Evolutionary conservation across 1,140 invertebrate genomes (phyloP).

Genomic region (Frieseomelitta varia): DNA sequence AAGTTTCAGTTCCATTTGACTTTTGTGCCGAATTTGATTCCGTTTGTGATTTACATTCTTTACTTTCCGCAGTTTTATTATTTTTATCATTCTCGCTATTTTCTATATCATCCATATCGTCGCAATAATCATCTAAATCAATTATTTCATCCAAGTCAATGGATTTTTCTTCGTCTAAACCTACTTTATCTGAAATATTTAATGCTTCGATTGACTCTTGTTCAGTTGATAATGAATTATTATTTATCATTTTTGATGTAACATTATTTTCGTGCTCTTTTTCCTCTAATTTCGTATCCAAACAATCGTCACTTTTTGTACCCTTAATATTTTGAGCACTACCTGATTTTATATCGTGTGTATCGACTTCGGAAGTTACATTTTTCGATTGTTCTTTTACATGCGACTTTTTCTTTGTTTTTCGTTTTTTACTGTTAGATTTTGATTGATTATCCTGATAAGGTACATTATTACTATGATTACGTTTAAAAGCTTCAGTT

Average conservation of each 20-base stretch:
- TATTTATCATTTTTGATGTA: neutral
- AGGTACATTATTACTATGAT: slow-evolving; percentile 31
- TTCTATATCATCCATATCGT: slow-evolving; percentile 78
- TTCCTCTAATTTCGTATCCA: slow-evolving; percentile 15
- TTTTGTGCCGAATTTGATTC: slow-evolving; percentile 28
- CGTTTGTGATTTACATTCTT: slow-evolving; percentile 8
- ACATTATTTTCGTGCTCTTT: neutral
- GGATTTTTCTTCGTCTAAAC: slow-evolving; percentile 51
- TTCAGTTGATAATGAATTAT: neutral
- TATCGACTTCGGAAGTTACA: neutral
- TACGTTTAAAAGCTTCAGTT: slow-evolving; percentile 19
- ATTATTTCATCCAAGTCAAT: slow-evolving; percentile 77
- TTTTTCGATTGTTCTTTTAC: slow-evolving; percentile 25
- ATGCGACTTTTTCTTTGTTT: slow-evolving; percentile 49
- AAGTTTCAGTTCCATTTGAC: slow-evolving; percentile 72
- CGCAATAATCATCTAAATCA: slow-evolving; percentile 80
- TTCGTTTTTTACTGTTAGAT: slow-evolving; percentile 43
- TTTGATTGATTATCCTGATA: slow-evolving; percentile 40
- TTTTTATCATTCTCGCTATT: slow-evolving; percentile 59
- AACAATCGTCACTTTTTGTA: neutral
- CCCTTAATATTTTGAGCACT: neutral
- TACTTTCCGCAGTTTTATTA: slow-evolving; percentile 6
- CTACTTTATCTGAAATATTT: slow-evolving; percentile 17
- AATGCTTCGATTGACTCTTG: slow-evolving; percentile 6
- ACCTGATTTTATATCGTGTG: neutral